These are phyloP conservation scores for Myotis davidii DNA, from an alignment of 2,113 vertebrate genomes.

Conservation along the genomic window DNA sequence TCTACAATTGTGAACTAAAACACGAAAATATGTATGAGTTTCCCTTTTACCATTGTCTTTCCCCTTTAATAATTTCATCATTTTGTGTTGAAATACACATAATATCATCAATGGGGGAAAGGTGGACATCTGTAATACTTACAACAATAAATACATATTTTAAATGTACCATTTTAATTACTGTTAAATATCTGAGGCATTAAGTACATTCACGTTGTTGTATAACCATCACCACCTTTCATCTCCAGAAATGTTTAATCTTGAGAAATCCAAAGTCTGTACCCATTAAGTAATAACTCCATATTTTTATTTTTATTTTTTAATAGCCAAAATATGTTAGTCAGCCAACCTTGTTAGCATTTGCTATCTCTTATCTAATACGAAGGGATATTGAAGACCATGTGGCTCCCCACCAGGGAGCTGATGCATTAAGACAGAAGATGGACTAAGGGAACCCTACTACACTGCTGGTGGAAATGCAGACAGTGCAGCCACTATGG, in stretches of 20 bases:
- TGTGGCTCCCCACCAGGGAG: conserved; percentile 13
- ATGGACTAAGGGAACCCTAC: background rate
- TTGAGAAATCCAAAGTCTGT: background rate
- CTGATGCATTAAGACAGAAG: conserved; percentile 19
- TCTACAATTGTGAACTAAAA: background rate
- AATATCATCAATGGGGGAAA: background rate
- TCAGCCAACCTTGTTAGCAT: background rate
- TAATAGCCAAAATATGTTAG: background rate
- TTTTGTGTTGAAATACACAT: background rate
- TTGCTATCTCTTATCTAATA: conserved; percentile 36
- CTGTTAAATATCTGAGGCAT: background rate
- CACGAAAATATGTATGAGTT: background rate
- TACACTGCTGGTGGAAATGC: too few relatives aligned
- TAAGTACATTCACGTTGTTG: background rate
- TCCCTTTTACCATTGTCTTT: background rate
- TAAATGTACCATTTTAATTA: background rate
- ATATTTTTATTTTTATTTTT: conserved; percentile 54
- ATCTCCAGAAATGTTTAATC: background rate
- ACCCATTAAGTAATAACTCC: background rate
- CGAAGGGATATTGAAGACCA: background rate
- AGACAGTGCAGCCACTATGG: too few relatives aligned
- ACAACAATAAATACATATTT: too few relatives aligned
- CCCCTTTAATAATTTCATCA: background rate
- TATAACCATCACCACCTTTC: background rate
- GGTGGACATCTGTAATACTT: too few relatives aligned